These are phyloP conservation scores for Cephalopterus ornatus DNA, from an alignment of 2,113 vertebrate genomes.

Conservation along the genomic window DNA sequence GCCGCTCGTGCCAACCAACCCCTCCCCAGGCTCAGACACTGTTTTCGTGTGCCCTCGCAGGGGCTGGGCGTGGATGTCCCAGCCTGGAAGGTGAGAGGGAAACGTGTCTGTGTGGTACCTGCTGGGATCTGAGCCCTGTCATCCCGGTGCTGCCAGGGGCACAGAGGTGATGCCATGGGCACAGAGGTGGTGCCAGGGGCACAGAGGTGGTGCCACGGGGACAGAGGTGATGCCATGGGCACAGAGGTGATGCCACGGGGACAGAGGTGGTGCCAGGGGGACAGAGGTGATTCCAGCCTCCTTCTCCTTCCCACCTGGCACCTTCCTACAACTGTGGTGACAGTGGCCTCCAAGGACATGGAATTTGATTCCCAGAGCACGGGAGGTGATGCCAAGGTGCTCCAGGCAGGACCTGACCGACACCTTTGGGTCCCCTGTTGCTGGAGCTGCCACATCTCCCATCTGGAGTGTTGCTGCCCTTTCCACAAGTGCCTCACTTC, in stretches of 20 bases:
- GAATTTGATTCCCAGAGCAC: not conserved
- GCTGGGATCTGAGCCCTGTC: not conserved
- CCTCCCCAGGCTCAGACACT: not conserved
- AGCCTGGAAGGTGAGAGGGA: not conserved
- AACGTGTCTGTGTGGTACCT: not conserved
- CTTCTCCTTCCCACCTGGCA: not conserved
- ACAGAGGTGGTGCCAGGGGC: not conserved
- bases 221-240: not conserved
- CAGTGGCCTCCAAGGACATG: fast-evolving
- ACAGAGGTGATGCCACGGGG: not conserved
- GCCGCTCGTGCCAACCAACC: not conserved
- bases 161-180: not conserved
- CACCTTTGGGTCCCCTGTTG: not conserved
- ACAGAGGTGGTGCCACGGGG: not conserved
- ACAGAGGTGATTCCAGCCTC: not conserved
- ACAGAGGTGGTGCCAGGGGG: not conserved
- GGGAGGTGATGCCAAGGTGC: not conserved
- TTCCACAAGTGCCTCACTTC: not conserved
- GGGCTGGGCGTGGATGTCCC: not conserved
- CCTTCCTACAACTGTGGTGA: fast-evolving
- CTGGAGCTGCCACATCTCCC: not conserved
- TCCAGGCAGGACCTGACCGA: fast-evolving
- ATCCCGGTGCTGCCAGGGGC: not conserved
- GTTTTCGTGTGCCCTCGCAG: not conserved
- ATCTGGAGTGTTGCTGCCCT: not conserved